A percentile compares a stretch with the other conserved stretches of the same genome.
Conservation (phyloP, 2,888 invertebrate species). For the Drosophila peninsularis region DNA sequence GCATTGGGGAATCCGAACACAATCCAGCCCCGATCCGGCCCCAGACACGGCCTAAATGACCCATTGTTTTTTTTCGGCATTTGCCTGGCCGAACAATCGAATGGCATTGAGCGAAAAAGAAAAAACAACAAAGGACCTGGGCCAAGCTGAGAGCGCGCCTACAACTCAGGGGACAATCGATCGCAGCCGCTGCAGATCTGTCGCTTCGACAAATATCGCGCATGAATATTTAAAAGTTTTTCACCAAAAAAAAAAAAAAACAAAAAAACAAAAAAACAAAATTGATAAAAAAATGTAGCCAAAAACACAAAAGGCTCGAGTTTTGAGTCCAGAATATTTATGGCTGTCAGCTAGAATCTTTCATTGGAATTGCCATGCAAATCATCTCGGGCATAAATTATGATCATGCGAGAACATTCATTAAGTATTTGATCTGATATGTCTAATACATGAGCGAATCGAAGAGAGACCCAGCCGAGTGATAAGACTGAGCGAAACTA, state of each 20-base stretch:
- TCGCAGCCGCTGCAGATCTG: slow-evolving; percentile 66
- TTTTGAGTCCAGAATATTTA: slow-evolving; percentile 58
- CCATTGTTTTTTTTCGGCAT: slow-evolving; percentile 66
- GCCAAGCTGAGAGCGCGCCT: slow-evolving; percentile 32
- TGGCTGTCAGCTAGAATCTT: slow-evolving; percentile 48
- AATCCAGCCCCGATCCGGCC: slow-evolving; percentile 16
- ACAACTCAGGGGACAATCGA: slow-evolving; percentile 62
- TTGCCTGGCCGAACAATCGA: slow-evolving; percentile 70
- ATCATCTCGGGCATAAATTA: slow-evolving; percentile 44
- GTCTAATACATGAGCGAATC: slow-evolving; percentile 8
- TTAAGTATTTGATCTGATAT: slow-evolving; percentile 11
- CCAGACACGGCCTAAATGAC: slow-evolving; percentile 64
- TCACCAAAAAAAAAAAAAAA: slow-evolving; percentile 9
- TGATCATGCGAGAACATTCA: slow-evolving; percentile 36
- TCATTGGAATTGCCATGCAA: slow-evolving; percentile 58
- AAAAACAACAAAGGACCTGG: slow-evolving; percentile 47
- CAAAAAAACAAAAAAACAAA: neutral
- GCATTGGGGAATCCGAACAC: slow-evolving; percentile 12
- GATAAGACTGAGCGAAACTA: slow-evolving; percentile 30
- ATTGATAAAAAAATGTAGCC: slow-evolving; percentile 2
- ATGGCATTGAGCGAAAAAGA: slow-evolving; percentile 44
- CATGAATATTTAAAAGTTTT: slow-evolving; percentile 76
- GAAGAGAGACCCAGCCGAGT: slow-evolving; percentile 8
- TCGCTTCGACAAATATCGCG: slow-evolving; percentile 78
- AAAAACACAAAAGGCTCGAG: slow-evolving; percentile 52